Evolutionary conservation across 1,140 invertebrate species (phyloP).

Genomic region (Pseudomyrmex concolor): DNA sequence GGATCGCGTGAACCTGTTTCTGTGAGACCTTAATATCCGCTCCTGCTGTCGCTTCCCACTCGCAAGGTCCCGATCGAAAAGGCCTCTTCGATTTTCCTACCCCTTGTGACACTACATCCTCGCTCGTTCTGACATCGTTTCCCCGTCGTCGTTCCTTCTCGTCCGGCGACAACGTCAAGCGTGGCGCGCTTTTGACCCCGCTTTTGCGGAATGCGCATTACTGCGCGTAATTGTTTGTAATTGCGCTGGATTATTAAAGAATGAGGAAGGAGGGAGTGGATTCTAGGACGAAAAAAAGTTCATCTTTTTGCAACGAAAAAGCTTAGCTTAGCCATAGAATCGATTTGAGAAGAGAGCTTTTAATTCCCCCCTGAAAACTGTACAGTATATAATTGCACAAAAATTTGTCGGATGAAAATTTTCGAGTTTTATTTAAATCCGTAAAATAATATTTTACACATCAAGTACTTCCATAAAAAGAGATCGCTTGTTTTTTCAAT

Average conservation of each 20-base stretch:
- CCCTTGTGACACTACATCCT: constrained; percentile 49
- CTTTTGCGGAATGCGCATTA: constrained; percentile 19
- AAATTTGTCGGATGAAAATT: constrained; percentile 1
- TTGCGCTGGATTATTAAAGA: constrained; percentile 19
- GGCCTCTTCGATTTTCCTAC: constrained; percentile 51
- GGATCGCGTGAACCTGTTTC: constrained; percentile 56
- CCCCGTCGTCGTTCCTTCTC: constrained; percentile 10
- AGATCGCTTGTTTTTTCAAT: background rate
- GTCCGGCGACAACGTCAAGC: background rate
- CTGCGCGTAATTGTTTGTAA: constrained; percentile 34
- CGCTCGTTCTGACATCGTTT: constrained; percentile 41
- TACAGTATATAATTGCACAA: no score
- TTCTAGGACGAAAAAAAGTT: background rate
- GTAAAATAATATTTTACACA: background rate
- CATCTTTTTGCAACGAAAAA: constrained; percentile 9
- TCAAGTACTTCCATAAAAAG: background rate
- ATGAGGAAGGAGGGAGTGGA: background rate
- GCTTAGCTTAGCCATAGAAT: background rate
- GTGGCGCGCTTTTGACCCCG: background rate
- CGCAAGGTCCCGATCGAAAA: constrained; percentile 45
- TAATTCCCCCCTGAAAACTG: background rate
- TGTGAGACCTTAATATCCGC: constrained; percentile 58
- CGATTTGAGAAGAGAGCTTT: background rate
- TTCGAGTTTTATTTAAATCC: constrained; percentile 1
- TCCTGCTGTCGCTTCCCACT: constrained; percentile 41